Conservation (phyloP, 2,797 vertebrate species). For the Anolis apletophallus region DNA sequence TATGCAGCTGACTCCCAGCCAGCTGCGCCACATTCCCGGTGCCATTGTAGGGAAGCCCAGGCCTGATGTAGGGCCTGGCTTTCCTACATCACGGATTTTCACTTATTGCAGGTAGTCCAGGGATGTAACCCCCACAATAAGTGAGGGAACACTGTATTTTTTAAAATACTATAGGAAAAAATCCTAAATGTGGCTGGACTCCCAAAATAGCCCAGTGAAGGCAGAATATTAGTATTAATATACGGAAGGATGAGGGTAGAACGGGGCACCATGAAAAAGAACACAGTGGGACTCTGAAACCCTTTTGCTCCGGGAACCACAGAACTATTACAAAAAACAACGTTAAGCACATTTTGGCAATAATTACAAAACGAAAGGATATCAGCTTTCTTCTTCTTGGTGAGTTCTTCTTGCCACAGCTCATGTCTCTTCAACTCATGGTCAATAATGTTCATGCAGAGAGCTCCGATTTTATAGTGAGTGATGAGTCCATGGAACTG, state of each 20-base stretch:
- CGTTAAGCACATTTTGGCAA: background rate
- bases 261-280: no score
- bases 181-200: background rate
- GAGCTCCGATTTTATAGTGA: slow-evolving; percentile 93
- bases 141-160: no score
- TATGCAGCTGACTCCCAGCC: no score
- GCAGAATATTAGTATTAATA: background rate
- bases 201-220: no score
- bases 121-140: no score
- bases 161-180: background rate
- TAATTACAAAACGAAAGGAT: slow-evolving; percentile 82
- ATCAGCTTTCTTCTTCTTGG: slow-evolving; percentile 94
- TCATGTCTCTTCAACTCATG: slow-evolving; percentile 93
- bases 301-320: background rate
- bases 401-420: slow-evolving; percentile 94
- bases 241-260: no score
- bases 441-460: slow-evolving; percentile 95
- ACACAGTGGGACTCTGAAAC: background rate
- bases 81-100: no score
- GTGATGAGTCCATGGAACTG: slow-evolving; percentile 94
- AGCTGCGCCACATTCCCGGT: no score
- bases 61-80: no score
- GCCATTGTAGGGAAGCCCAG: no score
- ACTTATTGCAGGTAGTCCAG: no score
- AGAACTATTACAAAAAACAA: background rate